Evolutionary conservation across 92 coral and sea anemone species (phyloP).

Genomic region (Parazoanthus darwini): DNA sequence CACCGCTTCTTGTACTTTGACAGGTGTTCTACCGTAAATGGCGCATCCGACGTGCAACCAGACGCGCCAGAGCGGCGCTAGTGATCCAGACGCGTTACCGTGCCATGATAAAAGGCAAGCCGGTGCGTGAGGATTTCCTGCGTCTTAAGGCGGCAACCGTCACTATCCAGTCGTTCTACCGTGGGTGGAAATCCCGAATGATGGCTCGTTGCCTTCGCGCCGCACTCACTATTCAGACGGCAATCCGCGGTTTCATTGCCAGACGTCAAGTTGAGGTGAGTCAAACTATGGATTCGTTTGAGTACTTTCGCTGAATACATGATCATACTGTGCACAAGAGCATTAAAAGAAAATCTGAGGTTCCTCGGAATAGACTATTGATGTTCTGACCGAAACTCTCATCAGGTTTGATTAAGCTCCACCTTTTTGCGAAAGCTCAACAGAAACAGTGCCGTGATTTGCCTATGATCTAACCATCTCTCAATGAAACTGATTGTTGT

Average conservation of each 20-base stretch:
- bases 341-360: not conserved
- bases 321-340: not conserved
- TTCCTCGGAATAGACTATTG: not conserved
- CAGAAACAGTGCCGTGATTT: no score
- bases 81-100: slow-evolving; percentile 73
- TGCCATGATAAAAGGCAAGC: slow-evolving; percentile 50
- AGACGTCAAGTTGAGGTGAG: slow-evolving; percentile 74
- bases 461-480: no score
- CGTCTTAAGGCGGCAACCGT: slow-evolving; percentile 54
- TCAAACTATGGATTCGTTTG: not conserved
- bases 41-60: slow-evolving; percentile 57
- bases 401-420: not conserved
- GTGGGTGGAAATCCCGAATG: slow-evolving; percentile 72
- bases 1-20: slow-evolving; percentile 1
- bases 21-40: slow-evolving; percentile 70
- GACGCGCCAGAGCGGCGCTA: slow-evolving; percentile 55
- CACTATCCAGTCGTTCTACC: slow-evolving; percentile 77
- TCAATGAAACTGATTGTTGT: no score
- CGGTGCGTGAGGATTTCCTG: slow-evolving; percentile 54
- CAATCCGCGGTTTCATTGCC: slow-evolving; percentile 65
- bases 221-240: slow-evolving; percentile 72
- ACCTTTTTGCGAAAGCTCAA: not conserved
- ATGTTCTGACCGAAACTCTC: not conserved
- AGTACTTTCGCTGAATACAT: no score
- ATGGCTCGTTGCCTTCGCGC: slow-evolving; percentile 55